Percentiles rank a stretch among this genome's conserved stretches.
Evolutionary conservation across 2,888 invertebrate genomes (phyloP).

Genomic region (Dryadula phaetusa): DNA sequence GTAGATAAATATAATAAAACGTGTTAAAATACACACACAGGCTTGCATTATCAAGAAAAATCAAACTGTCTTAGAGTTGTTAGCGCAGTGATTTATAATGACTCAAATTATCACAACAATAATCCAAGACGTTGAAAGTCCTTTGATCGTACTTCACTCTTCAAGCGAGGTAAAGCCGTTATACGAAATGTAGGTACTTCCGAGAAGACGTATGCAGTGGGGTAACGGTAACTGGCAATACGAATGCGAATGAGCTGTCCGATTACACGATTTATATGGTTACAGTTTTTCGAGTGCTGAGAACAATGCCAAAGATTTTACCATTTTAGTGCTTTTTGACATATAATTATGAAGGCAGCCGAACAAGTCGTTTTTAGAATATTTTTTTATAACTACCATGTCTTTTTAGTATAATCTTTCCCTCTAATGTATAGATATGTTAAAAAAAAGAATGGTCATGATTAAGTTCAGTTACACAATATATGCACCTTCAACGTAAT

Average conservation of each 20-base stretch:
- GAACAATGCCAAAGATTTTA: slow-evolving; percentile 20
- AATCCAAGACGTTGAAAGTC: slow-evolving; percentile 24
- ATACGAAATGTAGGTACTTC: slow-evolving; percentile 49
- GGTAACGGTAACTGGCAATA: slow-evolving; percentile 58
- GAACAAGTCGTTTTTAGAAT: background rate
- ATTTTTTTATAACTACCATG: background rate
- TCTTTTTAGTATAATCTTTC: background rate
- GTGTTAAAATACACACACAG: background rate
- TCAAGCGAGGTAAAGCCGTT: slow-evolving; percentile 38
- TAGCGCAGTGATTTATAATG: slow-evolving; percentile 19
- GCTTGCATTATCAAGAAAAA: background rate
- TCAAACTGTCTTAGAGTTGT: background rate
- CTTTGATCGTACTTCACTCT: slow-evolving; percentile 21
- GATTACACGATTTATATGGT: slow-evolving; percentile 28
- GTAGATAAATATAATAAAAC: background rate
- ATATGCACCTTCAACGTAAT: too few species aligned
- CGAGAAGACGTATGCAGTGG: slow-evolving; percentile 62
- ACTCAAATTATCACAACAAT: slow-evolving; percentile 16
- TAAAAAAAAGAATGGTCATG: background rate
- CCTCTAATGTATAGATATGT: background rate
- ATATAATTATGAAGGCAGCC: background rate
- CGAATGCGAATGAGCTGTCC: slow-evolving; percentile 55
- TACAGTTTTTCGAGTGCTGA: slow-evolving; percentile 15
- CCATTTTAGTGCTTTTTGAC: slow-evolving; percentile 15
- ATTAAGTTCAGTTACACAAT: too few species aligned